phyloP scores from a whole-genome alignment of 2,888 invertebrate species.

The Phorcus lineatus region DNA sequence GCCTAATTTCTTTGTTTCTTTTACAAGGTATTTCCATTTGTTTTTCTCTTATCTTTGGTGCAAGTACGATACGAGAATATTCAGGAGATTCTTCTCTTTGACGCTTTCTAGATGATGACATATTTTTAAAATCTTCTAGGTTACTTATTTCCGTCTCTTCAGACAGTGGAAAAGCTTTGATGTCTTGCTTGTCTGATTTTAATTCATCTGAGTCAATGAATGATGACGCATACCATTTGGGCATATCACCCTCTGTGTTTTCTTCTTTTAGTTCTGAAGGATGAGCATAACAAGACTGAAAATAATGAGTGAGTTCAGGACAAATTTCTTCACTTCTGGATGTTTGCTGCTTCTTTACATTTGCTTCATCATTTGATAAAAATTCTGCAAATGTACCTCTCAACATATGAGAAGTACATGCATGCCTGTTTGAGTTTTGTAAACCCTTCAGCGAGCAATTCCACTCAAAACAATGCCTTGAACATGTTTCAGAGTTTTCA shows the following conservation, averaged over 20 bases:
- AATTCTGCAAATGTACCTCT: no score
- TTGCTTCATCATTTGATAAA: no score
- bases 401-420: no score
- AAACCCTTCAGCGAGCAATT: neutral
- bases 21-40: neutral
- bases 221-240: neutral
- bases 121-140: neutral
- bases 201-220: neutral
- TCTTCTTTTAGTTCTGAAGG: no score
- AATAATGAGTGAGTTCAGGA: no score
- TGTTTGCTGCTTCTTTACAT: no score
- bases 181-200: neutral
- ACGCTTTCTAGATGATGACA: neutral
- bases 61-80: neutral
- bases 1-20: neutral
- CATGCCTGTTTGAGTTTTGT: neutral
- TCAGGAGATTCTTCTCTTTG: slow-evolving; percentile 4
- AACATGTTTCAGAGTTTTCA: neutral
- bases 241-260: neutral
- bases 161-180: neutral
- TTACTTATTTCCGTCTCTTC: neutral
- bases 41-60: neutral
- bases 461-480: neutral
- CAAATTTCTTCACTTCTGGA: no score
- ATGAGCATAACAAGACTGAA: no score